phyloP scores from a whole-genome alignment of 2,113 vertebrate species.

The Uria lomvia region DNA sequence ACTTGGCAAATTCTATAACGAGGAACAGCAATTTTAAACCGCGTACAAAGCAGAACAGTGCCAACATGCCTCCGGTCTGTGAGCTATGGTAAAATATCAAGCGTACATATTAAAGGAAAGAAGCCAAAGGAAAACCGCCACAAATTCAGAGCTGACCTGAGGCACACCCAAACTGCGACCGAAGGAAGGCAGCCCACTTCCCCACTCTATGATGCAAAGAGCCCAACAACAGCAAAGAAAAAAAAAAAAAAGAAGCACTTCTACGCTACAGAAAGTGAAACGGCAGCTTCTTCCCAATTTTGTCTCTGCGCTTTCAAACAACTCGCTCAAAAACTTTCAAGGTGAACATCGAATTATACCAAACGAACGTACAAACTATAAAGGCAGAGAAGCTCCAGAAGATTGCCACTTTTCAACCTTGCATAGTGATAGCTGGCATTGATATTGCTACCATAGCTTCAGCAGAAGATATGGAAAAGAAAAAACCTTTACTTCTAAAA shows the following conservation, averaged over 20 bases:
- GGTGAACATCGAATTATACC: not conserved
- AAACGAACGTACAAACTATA: not conserved
- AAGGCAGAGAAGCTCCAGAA: slow-evolving; percentile 26
- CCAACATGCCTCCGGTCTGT: slow-evolving; percentile 54
- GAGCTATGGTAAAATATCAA: slow-evolving; percentile 62
- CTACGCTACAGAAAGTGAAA: not conserved
- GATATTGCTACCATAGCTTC: slow-evolving; percentile 57
- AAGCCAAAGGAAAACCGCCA: slow-evolving; percentile 5
- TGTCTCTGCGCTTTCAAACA: not conserved
- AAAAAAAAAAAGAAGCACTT: not conserved
- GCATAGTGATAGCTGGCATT: slow-evolving; percentile 57
- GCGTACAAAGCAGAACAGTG: slow-evolving; percentile 56
- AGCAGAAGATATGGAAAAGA: slow-evolving; percentile 13
- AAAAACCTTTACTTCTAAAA: not conserved
- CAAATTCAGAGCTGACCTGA: not conserved
- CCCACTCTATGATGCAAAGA: not conserved
- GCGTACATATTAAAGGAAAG: slow-evolving; percentile 4
- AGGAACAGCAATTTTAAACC: slow-evolving; percentile 57
- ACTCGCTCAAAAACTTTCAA: not conserved
- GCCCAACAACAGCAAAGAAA: not conserved
- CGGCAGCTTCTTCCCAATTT: not conserved
- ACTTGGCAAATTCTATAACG: slow-evolving; percentile 55
- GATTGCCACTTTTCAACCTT: slow-evolving; percentile 53
- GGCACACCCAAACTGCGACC: not conserved
- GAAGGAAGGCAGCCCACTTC: not conserved